Evolutionary conservation across 2,113 vertebrate species (phyloP).

Genomic region (Boulengeromyrus knoepffleri): DNA sequence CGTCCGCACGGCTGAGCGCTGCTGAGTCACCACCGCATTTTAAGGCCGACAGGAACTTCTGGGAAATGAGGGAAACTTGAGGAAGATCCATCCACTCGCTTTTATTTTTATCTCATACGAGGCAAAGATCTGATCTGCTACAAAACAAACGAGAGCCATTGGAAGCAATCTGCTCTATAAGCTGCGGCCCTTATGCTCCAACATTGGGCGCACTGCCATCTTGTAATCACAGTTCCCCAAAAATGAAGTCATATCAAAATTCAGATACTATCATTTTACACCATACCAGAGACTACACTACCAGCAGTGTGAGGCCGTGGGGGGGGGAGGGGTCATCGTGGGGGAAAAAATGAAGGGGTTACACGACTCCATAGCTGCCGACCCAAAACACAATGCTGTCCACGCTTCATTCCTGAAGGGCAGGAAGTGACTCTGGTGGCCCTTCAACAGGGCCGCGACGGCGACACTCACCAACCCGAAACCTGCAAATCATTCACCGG

Average conservation of each 20-base stretch:
- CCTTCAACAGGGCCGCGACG: background rate
- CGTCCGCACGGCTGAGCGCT: background rate
- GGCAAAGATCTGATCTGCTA: background rate
- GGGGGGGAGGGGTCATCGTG: background rate
- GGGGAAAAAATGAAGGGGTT: background rate
- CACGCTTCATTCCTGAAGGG: background rate
- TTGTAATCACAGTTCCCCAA: background rate
- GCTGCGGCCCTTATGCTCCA: background rate
- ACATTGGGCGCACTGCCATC: background rate
- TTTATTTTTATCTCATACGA: background rate
- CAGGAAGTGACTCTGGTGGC: background rate
- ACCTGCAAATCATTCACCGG: background rate
- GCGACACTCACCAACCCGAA: background rate
- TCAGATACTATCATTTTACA: background rate
- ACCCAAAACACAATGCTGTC: background rate
- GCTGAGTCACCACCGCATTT: background rate
- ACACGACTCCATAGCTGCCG: background rate
- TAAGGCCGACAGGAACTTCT: background rate
- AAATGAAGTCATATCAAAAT: background rate
- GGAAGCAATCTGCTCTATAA: background rate
- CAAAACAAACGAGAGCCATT: background rate
- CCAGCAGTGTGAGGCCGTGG: background rate
- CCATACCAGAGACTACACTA: background rate
- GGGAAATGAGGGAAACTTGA: background rate
- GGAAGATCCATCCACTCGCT: background rate